Evolutionary conservation across 2,797 vertebrate species (phyloP).

Genomic region (Microctenopoma steveboyesi): DNA sequence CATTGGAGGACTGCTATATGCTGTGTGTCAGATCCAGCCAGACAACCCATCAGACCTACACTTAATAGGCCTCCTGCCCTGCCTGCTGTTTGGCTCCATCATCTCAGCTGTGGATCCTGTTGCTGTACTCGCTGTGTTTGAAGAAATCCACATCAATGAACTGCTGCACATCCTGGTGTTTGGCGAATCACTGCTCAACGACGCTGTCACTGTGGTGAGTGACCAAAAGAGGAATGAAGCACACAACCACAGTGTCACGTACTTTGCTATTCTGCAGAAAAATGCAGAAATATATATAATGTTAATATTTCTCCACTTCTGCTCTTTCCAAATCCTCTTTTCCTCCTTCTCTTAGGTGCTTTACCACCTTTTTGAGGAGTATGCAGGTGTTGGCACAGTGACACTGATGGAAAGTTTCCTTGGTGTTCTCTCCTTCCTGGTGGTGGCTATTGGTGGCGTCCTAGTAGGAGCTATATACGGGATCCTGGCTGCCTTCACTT

Average conservation of each 20-base stretch:
- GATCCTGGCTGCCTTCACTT: slow-evolving; percentile 93
- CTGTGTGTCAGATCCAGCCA: slow-evolving; percentile 88
- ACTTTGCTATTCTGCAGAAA: no score
- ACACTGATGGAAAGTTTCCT: slow-evolving; percentile 86
- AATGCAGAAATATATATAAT: no score
- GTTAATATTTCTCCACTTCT: no score
- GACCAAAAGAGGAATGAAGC: neutral
- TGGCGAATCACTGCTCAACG: slow-evolving; percentile 96
- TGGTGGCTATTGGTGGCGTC: slow-evolving; percentile 92
- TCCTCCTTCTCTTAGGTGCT: slow-evolving; percentile 84
- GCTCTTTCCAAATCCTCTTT: neutral
- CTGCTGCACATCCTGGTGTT: slow-evolving; percentile 97
- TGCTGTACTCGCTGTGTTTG: slow-evolving; percentile 96
- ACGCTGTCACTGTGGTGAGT: slow-evolving; percentile 95
- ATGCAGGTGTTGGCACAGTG: slow-evolving; percentile 77
- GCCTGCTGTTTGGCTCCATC: slow-evolving; percentile 94
- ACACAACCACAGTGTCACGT: no score
- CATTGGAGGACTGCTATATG: slow-evolving; percentile 89
- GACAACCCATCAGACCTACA: slow-evolving; percentile 68
- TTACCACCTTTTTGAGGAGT: slow-evolving; percentile 98
- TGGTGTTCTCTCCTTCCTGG: slow-evolving; percentile 93
- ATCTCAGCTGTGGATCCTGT: slow-evolving; percentile 97
- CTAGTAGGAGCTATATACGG: slow-evolving; percentile 93
- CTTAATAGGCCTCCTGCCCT: slow-evolving; percentile 86
- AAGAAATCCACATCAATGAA: slow-evolving; percentile 99